Base-by-base conservation (phyloP, 2,797 vertebrate species). In the Florisuga fusca region DNA sequence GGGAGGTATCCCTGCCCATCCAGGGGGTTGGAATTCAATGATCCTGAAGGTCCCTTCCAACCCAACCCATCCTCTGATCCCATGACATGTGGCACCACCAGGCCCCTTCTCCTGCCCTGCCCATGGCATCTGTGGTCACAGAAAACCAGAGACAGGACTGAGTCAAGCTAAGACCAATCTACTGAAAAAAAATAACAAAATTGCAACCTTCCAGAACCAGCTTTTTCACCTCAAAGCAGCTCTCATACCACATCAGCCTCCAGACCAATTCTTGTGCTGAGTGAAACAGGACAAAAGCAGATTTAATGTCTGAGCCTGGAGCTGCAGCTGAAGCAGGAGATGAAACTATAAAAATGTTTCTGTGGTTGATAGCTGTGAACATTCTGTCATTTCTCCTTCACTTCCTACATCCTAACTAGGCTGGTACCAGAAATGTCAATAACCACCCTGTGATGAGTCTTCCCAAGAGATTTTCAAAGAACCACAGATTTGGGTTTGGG, bases 61-160 rank as follows among this genome's bases (percentile, higher is more conserved):
- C 38, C 38, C 38, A 38, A 38, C 38, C 38, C 38, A 38, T 38
- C 12, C 38, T 13, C 11, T 38, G 38, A 38, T 38, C 12, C 38
- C 38, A 38, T 38, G 11, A 48, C 33, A 19, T 0, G 15, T 3
- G 3, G 21, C 21, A 66, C 29, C 0, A 3, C 38, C 62, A 68
- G 33, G 6, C 25, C 16, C 25, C 9, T 46, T 46, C 48, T 53
- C 68, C 54, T 67, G 38, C 54, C 38, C 61, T 72, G 45, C 51
- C 3, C 0, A 2, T 41, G 51, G 18, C 55, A 71, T 6, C 41
- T 21, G 38, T 20, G 27, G 61, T 41, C 38, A 71, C 69, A 54
- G 46, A 46, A 88, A 81, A 68, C 21, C 6, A 2, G 29, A 41
- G 46, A 19, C 1, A 7, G 55, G 43, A 29, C 41, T 12, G 14